A percentile compares a stretch with the other conserved stretches of the same genome.
Evolutionary conservation across 1,140 invertebrate genomes (phyloP).

Genomic region (Geopemphigus sp.): DNA sequence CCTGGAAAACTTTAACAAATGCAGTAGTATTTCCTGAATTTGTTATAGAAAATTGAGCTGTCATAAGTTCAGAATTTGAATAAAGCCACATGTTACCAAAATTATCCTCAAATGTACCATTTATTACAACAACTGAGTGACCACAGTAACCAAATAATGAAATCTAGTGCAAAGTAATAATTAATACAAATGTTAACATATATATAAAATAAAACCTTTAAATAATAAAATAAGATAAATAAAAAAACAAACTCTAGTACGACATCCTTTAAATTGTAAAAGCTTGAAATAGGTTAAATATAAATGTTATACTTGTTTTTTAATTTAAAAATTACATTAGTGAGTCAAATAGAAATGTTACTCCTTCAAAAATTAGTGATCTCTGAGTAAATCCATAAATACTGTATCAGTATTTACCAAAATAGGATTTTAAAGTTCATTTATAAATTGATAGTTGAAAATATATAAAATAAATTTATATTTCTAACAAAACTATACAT

Average conservation of each 20-base stretch:
- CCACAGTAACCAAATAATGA: conserved; percentile 39
- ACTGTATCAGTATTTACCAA: no score
- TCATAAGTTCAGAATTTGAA: conserved; percentile 27
- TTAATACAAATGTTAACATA: not conserved
- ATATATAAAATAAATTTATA: no score
- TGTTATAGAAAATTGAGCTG: conserved; percentile 26
- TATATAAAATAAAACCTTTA: not conserved
- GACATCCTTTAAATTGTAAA: not conserved
- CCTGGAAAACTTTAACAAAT: conserved; percentile 31
- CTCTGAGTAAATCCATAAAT: no score
- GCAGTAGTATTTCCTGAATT: conserved; percentile 45
- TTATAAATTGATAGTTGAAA: no score
- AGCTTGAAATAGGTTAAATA: not conserved
- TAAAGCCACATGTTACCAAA: conserved; percentile 40
- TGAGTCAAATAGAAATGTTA: no score
- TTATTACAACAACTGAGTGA: conserved; percentile 21
- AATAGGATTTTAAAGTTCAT: no score
- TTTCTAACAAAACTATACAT: no score
- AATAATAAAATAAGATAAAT: not conserved
- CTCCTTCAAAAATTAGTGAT: no score
- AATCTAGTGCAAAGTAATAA: not conserved
- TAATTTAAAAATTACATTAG: no score
- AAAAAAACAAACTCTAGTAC: not conserved
- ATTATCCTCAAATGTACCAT: conserved; percentile 28
- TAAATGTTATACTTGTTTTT: no score